Evolutionary conservation across 2,888 invertebrate genomes (phyloP).

Genomic region (Drosophila hawaiiensis): DNA sequence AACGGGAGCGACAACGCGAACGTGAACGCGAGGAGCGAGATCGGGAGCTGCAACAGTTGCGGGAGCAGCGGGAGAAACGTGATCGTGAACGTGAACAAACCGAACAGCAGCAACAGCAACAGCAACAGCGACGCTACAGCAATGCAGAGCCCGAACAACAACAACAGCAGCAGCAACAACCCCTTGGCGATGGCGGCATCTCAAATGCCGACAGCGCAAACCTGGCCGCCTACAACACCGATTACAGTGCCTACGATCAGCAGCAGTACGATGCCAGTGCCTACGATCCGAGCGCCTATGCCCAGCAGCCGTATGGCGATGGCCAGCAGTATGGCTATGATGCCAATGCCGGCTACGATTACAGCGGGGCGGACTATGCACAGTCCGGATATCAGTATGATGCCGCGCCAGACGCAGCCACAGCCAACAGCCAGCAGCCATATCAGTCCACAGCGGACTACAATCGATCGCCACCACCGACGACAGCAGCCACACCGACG

Average conservation of each 20-base stretch:
- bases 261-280: constrained; percentile 82
- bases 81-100: constrained; percentile 70
- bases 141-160: constrained; percentile 42
- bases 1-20: constrained; percentile 54
- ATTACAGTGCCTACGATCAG: constrained; percentile 83
- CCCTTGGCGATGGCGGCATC: constrained; percentile 52
- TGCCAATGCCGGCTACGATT: constrained; percentile 68
- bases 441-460: constrained; percentile 59
- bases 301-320: constrained; percentile 72
- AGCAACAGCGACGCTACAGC: constrained; percentile 60
- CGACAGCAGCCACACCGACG: constrained; percentile 65
- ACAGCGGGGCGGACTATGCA: constrained; percentile 68
- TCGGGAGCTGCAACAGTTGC: constrained; percentile 54
- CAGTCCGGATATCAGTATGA: constrained; percentile 82
- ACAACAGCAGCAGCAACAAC: constrained; percentile 32
- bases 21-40: constrained; percentile 62
- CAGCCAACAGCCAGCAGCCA: constrained; percentile 41
- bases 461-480: constrained; percentile 59
- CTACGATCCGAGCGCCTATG: constrained; percentile 79
- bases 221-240: constrained; percentile 77
- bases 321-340: constrained; percentile 75
- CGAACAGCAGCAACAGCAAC: constrained; percentile 61
- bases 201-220: constrained; percentile 66
- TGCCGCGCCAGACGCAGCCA: constrained; percentile 60
- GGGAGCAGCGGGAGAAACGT: constrained; percentile 65